These are phyloP conservation scores for Mycetomoellerius zeteki DNA, from an alignment of 1,140 invertebrate genomes.

Conservation along the genomic window DNA sequence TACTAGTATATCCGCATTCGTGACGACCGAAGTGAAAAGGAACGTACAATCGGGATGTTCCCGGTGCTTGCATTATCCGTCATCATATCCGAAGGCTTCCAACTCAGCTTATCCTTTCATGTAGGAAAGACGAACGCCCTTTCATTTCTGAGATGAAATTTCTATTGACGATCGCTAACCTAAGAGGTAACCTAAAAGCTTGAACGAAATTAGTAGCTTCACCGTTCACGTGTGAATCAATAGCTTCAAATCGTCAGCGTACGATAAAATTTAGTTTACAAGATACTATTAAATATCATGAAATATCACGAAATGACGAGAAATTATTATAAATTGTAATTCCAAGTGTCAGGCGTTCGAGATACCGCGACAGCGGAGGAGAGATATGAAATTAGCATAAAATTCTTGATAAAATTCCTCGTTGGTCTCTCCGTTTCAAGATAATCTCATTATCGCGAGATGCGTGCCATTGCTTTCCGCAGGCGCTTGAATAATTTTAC, in stretches of 20 bases:
- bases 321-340: conserved; percentile 19
- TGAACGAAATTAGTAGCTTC: conserved; percentile 38
- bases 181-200: conserved; percentile 30
- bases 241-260: neutral
- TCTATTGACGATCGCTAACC: conserved; percentile 38
- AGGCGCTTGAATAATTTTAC: conserved; percentile 34
- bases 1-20: conserved; percentile 49
- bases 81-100: neutral
- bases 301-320: neutral
- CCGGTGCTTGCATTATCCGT: conserved; percentile 56
- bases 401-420: conserved; percentile 1
- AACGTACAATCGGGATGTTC: conserved; percentile 52
- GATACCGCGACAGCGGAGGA: no score
- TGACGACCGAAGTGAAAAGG: conserved; percentile 38
- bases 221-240: conserved; percentile 18
- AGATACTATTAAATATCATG: neutral
- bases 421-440: neutral
- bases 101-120: conserved; percentile 14
- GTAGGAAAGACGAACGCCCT: conserved; percentile 16
- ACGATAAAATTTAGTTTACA: neutral
- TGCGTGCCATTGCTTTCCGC: neutral
- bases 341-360: neutral
- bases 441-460: conserved; percentile 42
- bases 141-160: conserved; percentile 67
- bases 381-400: neutral